These are phyloP conservation scores for Galaxias olidus DNA, from an alignment of 2,797 vertebrate genomes.

Conservation along the genomic window DNA sequence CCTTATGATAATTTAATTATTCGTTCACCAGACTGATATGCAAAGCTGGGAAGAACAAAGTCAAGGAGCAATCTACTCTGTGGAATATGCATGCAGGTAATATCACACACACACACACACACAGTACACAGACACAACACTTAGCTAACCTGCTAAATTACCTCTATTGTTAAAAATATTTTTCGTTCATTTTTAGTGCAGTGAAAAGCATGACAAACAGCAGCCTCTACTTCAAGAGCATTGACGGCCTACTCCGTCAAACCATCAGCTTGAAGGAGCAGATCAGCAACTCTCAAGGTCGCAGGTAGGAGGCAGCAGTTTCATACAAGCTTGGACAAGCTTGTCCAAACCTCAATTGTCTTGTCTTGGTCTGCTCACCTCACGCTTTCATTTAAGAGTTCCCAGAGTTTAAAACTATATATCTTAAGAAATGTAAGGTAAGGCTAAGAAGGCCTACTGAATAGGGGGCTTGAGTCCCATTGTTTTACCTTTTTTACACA, in stretches of 20 bases:
- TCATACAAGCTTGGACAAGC: no score
- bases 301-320: conserved; percentile 80
- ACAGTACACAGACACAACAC: no score
- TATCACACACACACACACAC: no score
- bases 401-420: no score
- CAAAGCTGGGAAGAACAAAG: conserved; percentile 98
- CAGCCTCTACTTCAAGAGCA: conserved; percentile 90
- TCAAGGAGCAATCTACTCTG: conserved; percentile 94
- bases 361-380: no score
- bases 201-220: conserved; percentile 96
- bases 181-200: conserved; percentile 73
- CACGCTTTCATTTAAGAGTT: no score
- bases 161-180: no score
- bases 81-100: conserved; percentile 97
- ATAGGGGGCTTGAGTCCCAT: no score
- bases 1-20: neutral
- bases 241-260: conserved; percentile 88
- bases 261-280: conserved; percentile 88
- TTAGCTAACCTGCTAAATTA: neutral
- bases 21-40: conserved; percentile 87
- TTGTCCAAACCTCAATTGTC: neutral
- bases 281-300: conserved; percentile 82
- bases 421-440: no score
- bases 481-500: no score
- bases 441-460: no score